Evolutionary conservation across 2,113 vertebrate species (phyloP).

Genomic region (Aramus guarauna): DNA sequence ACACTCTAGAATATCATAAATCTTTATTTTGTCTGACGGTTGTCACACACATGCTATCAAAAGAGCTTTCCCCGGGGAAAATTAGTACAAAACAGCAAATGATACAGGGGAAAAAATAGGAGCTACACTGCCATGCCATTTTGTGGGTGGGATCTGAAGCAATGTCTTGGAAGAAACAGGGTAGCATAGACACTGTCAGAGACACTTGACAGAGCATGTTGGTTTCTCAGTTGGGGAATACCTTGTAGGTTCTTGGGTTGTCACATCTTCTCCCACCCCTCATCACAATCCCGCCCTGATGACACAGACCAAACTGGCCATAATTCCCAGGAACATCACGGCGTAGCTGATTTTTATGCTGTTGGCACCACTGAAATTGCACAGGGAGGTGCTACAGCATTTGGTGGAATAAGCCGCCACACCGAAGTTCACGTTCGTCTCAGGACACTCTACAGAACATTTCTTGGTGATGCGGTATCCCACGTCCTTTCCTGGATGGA

Average conservation of each 20-base stretch:
- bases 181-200: not conserved
- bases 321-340: not conserved
- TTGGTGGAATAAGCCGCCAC: constrained; percentile 4
- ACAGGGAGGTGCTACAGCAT: constrained; percentile 33
- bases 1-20: constrained; percentile 11
- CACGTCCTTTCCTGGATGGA: not conserved
- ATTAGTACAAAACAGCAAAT: constrained; percentile 29
- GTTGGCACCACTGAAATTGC: constrained; percentile 58
- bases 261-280: not conserved
- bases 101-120: not conserved
- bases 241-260: not conserved
- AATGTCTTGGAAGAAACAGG: not conserved
- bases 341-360: not conserved
- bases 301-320: not conserved
- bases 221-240: not conserved
- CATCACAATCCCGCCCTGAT: constrained; percentile 29
- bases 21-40: constrained; percentile 27
- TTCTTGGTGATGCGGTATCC: constrained; percentile 54
- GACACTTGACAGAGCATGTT: not conserved
- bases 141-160: not conserved
- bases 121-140: rapidly evolving
- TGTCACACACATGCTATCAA: not conserved
- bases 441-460: constrained; percentile 6
- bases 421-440: not conserved
- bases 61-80: not conserved